Conservation (phyloP, 1,140 invertebrate genomes). For the Drosophila pruinosa region DNA sequence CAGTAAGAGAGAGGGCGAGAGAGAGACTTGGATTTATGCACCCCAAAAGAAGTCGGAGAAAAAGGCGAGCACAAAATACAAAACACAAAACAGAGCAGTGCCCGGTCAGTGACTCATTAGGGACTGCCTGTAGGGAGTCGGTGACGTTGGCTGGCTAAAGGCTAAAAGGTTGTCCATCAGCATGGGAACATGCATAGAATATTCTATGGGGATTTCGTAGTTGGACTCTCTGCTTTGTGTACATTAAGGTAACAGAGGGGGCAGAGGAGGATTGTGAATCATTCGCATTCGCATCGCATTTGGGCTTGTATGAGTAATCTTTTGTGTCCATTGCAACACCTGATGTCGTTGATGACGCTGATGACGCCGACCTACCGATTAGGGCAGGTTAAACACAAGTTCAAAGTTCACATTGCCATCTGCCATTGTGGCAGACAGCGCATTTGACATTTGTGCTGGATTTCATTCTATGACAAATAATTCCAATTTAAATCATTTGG, state of each 20-base stretch:
- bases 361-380: neutral
- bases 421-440: neutral
- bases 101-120: constrained; percentile 67
- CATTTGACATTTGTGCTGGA: constrained; percentile 23
- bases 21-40: constrained; percentile 41
- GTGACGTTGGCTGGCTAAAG: neutral
- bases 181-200: constrained; percentile 6
- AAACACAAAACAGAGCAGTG: constrained; percentile 18
- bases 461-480: neutral
- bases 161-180: neutral
- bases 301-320: constrained; percentile 50
- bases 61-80: neutral
- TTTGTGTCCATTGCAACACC: constrained; percentile 55
- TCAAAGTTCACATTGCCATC: constrained; percentile 61
- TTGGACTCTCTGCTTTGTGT: constrained; percentile 25
- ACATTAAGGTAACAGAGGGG: neutral
- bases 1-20: constrained; percentile 33
- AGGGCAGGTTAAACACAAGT: constrained; percentile 39
- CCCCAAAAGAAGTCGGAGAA: neutral
- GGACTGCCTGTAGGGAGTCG: constrained; percentile 13
- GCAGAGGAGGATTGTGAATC: constrained; percentile 34
- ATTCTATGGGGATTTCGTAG: neutral
- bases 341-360: constrained; percentile 14
- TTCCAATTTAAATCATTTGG: neutral
- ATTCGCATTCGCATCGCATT: constrained; percentile 21